Evolutionary conservation across 2,797 vertebrate genomes (phyloP).

Genomic region (Falco biarmicus): DNA sequence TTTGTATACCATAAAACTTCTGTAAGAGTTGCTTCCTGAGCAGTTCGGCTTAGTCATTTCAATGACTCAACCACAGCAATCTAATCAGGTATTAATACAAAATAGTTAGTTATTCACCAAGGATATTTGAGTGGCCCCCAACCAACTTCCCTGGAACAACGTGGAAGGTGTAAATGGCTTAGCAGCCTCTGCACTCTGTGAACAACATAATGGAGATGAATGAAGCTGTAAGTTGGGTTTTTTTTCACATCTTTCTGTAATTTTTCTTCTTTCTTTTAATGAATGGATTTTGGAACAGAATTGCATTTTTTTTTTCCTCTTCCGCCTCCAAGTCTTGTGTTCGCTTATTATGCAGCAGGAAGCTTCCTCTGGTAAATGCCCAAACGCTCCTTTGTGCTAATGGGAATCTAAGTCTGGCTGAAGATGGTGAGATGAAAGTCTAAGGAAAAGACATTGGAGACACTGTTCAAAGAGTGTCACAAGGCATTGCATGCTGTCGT

Average conservation of each 20-base stretch:
- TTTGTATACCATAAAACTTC: constrained; percentile 40
- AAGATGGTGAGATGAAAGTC: neutral
- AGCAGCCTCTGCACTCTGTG: neutral
- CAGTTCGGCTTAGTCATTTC: constrained; percentile 27
- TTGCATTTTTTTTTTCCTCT: neutral
- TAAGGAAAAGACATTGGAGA: neutral
- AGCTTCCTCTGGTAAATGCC: neutral
- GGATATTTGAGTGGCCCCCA: neutral
- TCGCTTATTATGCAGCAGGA: neutral
- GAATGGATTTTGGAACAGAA: neutral
- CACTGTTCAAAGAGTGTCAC: neutral
- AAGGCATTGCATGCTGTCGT: too few species aligned
- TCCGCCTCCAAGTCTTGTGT: neutral
- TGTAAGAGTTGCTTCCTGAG: neutral
- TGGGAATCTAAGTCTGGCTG: neutral
- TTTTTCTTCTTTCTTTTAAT: neutral
- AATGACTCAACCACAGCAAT: neutral
- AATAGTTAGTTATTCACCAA: neutral
- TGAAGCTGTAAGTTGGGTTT: neutral
- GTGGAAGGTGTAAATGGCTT: neutral
- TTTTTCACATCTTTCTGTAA: neutral
- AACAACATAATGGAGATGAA: neutral
- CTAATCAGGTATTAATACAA: constrained; percentile 9
- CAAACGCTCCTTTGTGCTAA: neutral
- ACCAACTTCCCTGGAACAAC: constrained; percentile 1